Percentiles rank a stretch among this genome's conserved stretches.
These are phyloP conservation scores for Girardia tigrina DNA, from an alignment of 2,888 invertebrate species.

Conservation along the genomic window DNA sequence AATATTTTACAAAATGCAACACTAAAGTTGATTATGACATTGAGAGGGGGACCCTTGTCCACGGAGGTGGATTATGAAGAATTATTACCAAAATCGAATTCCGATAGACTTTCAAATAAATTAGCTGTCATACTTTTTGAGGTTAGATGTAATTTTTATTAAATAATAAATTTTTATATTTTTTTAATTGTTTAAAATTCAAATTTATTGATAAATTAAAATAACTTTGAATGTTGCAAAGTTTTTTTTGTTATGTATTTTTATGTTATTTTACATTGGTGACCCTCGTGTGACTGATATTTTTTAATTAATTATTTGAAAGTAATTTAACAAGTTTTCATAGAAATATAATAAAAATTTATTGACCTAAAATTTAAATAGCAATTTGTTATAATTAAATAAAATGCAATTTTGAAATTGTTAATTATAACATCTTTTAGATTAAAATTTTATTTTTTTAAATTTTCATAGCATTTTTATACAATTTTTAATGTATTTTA, in stretches of 20 bases:
- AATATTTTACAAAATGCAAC: neutral
- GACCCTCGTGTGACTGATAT: too few relatives aligned
- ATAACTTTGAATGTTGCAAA: neutral
- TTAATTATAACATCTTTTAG: too few relatives aligned
- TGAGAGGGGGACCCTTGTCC: neutral
- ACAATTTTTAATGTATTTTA: too few relatives aligned
- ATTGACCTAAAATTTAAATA: too few relatives aligned
- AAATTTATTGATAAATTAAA: neutral
- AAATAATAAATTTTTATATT: too few relatives aligned
- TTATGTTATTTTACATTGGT: neutral
- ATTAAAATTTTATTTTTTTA: too few relatives aligned
- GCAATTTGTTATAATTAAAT: too few relatives aligned
- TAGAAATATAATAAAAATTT: too few relatives aligned
- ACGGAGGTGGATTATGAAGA: conserved; percentile 2
- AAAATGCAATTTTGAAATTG: too few relatives aligned
- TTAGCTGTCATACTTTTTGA: neutral
- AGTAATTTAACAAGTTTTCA: too few relatives aligned
- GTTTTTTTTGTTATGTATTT: neutral
- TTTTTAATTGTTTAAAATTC: neutral
- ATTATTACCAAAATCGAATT: neutral
- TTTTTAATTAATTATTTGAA: too few relatives aligned
- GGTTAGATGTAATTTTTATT: neutral
- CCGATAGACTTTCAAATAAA: neutral
- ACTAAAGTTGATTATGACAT: neutral
- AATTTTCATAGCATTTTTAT: too few relatives aligned